Base-by-base conservation (phyloP, 1,140 invertebrate genomes). In the Formica exsecta region DNA sequence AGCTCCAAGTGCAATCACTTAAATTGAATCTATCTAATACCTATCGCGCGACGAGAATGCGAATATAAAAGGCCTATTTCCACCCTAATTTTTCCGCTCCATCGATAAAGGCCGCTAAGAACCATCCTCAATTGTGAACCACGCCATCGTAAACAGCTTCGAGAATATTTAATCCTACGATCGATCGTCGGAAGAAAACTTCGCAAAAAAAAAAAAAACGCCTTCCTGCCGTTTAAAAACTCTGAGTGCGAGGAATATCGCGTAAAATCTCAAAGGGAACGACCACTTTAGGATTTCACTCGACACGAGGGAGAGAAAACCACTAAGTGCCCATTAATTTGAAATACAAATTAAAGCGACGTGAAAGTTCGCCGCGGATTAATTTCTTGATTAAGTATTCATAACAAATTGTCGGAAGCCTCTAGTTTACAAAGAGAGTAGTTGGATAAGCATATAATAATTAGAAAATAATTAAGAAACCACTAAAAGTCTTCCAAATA, bases 31-130 rank as follows among this genome's bases (percentile, higher is more conserved):
- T 87, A 87, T 65, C 84, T 77, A 87, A 75, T 6, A 61, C 36
- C 29, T 36, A 79, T 51, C 62, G 22, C 62, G 22, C 13, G 48
- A 65, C 32, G 71, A 80, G 84, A 88, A 90, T 86, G 75, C 75
- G 87, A 91, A 91, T 91, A 91, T 91, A 91, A 91, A 91, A 90
- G 88, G 87, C 74, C 87, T 80, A 91, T 90, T 88, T 81, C 74
- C 84, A 80, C 74, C 79, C 87, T 91, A 88, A 91, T 91, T 91
- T 86, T 71, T 76, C 65, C 68, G 59, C 59, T 79, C 59, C 74
- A 86, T 71, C 90, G 90, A 91, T 88, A 90, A 90, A 90, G 73
- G 77, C 61, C 76, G 74, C 84, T 90, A 87, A 91, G 79, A 88
- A 75, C 79, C 87, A 59, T 77, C 65, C 79, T 71, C 89, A 87